Evolutionary conservation across 2,888 invertebrate species (phyloP).

Genomic region (Leptinotarsa juncta): DNA sequence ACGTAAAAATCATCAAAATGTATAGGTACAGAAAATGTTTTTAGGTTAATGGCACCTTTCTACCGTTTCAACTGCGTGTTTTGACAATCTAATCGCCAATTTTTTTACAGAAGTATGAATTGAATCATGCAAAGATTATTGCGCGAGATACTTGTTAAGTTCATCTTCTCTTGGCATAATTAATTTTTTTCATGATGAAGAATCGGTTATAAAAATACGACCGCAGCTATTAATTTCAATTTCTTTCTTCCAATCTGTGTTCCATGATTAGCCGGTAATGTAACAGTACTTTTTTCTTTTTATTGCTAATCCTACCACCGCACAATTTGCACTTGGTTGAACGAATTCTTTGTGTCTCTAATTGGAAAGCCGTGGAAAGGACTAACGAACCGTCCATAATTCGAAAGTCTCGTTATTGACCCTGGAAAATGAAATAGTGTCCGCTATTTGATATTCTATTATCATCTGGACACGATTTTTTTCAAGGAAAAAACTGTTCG

Average conservation of each 20-base stretch:
- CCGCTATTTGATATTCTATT: background rate
- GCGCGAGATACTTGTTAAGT: too few relatives aligned
- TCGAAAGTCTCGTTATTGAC: conserved; percentile 20
- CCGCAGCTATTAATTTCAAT: background rate
- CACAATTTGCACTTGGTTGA: conserved; percentile 11
- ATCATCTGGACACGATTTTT: conserved; percentile 2
- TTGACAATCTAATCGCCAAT: too few relatives aligned
- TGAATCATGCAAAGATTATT: too few relatives aligned
- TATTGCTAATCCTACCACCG: background rate
- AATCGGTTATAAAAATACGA: background rate
- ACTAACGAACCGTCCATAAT: conserved; percentile 18
- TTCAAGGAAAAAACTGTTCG: conserved; percentile 7
- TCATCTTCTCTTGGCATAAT: background rate
- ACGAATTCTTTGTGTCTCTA: conserved; percentile 9
- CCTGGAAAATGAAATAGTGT: conserved; percentile 10
- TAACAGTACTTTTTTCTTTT: conserved; percentile 13
- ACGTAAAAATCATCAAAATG: too few relatives aligned
- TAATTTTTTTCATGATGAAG: background rate
- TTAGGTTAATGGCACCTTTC: too few relatives aligned
- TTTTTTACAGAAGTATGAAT: too few relatives aligned
- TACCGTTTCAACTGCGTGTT: too few relatives aligned
- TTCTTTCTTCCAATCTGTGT: conserved; percentile 4
- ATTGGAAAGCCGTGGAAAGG: conserved; percentile 17
- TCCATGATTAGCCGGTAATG: conserved; percentile 6
- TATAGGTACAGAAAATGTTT: too few relatives aligned